phyloP scores from a whole-genome alignment of 2,888 invertebrate species.

The Entomobrya multifasciata region DNA sequence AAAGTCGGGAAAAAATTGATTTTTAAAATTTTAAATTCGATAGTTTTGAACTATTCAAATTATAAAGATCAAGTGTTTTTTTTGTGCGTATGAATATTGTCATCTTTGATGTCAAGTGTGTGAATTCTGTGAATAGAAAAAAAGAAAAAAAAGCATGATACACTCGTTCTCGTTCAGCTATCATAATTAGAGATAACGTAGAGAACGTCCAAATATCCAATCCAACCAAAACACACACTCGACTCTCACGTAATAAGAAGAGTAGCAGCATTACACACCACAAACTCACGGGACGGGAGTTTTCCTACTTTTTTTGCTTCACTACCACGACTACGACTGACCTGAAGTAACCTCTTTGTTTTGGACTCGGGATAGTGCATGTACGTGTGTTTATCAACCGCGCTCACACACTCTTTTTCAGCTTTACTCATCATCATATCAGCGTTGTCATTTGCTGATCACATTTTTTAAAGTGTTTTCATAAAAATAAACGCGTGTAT shows the following conservation, averaged over 20 bases:
- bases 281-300: conserved; percentile 48
- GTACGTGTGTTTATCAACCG: conserved; percentile 54
- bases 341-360: conserved; percentile 75
- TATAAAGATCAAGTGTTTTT: neutral
- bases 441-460: conserved; percentile 21
- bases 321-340: conserved; percentile 53
- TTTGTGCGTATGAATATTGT: neutral
- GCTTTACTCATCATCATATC: neutral
- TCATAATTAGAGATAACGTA: conserved; percentile 20
- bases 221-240: neutral
- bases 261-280: neutral
- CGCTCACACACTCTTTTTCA: conserved; percentile 53
- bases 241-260: too few species aligned
- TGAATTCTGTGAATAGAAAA: neutral
- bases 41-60: too few species aligned
- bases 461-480: conserved; percentile 8
- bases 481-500: too few species aligned
- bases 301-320: conserved; percentile 19
- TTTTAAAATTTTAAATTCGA: too few species aligned
- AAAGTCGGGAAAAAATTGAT: too few species aligned
- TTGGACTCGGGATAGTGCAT: conserved; percentile 63
- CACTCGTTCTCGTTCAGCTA: neutral
- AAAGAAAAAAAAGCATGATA: conserved; percentile 10
- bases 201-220: neutral
- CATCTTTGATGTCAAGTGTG: too few species aligned